Base-by-base conservation (phyloP, 2,113 vertebrate genomes). In the Heliornis fulica region DNA sequence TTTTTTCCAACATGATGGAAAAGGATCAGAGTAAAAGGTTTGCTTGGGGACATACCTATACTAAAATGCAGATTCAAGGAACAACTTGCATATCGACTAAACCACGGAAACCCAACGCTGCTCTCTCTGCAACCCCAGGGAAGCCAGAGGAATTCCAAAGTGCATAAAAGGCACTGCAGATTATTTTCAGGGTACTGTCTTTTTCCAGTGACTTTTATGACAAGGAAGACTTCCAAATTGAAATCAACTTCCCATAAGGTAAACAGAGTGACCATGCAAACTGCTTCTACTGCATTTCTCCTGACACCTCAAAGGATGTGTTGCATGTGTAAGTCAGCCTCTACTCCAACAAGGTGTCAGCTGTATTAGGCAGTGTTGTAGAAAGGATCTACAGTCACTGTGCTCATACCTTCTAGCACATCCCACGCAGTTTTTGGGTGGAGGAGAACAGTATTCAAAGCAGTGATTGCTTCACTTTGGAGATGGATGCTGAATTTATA, bases 21-120 rank as follows among this genome's bases (percentile, higher is more conserved):
- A 81, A 94, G 74, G 70, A 94, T 93, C 76, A 54, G 89, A 94
- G 87, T 78, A 28, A 93, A 87, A 96, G 40, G 38, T 87, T 94
- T 93, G 87, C 88, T 92, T 66, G 89, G 79, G 61, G 80, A 88
- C 48, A 82, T 75, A 81, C 65, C 91, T 81, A 28, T 57, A 45
- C 38, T 85, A 51, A 93, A 93, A 89, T 25, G 77, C 63, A 79
- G 75, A 28, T 69, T 84, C 34, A 25, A 75, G 72, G 84, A 87
- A 70, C 54, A 59, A 34, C 46, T 70, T 64, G 21, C 65, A 31
- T 63, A 59, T 65, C 5, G 4, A 28, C 29, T 25, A 69, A 93
- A 65, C 74, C 26, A 3, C 2, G 0, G 60, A 90, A 91, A 79
- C 43, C 60, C 61, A 83, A 0, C 1, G 17, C 75, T 91, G 87